Evolutionary conservation across 2,888 invertebrate genomes (phyloP).

Genomic region (Trimorus sp.): DNA sequence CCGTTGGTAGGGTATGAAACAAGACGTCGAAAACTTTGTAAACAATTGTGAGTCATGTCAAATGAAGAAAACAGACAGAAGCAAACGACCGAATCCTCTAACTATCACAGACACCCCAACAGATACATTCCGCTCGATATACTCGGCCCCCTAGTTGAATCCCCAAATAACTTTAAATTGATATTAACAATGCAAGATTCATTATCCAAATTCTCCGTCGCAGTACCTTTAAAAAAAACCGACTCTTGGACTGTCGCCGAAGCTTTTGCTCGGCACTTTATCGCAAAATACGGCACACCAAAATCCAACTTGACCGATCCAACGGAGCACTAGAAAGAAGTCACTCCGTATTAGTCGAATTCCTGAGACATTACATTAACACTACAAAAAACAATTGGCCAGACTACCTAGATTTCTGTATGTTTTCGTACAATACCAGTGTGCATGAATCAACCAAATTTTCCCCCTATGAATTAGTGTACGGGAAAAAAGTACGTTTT

Average conservation of each 20-base stretch:
- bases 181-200: constrained; percentile 5
- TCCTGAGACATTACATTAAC: constrained; percentile 18
- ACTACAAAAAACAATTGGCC: constrained; percentile 4
- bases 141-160: constrained; percentile 7
- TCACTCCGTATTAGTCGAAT: constrained; percentile 25
- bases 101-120: constrained; percentile 6
- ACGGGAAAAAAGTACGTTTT: constrained; percentile 17
- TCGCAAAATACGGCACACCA: constrained; percentile 34
- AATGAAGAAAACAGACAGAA: constrained; percentile 6
- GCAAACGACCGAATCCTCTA: constrained; percentile 5
- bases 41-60: constrained; percentile 18
- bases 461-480: constrained; percentile 30
- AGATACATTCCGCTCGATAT: constrained; percentile 13
- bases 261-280: constrained; percentile 17
- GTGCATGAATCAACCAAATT: constrained; percentile 26
- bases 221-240: constrained; percentile 13
- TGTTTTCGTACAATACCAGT: constrained; percentile 19
- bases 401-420: constrained; percentile 5
- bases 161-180: neutral
- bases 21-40: neutral
- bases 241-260: constrained; percentile 28
- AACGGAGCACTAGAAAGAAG: constrained; percentile 20
- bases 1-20: constrained; percentile 1
- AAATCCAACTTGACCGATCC: constrained; percentile 14
- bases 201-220: constrained; percentile 13